Percentiles rank a stretch among this genome's conserved stretches.
These are phyloP conservation scores for Cosmopolites sordidus DNA, from an alignment of 2,888 invertebrate genomes.

Conservation along the genomic window DNA sequence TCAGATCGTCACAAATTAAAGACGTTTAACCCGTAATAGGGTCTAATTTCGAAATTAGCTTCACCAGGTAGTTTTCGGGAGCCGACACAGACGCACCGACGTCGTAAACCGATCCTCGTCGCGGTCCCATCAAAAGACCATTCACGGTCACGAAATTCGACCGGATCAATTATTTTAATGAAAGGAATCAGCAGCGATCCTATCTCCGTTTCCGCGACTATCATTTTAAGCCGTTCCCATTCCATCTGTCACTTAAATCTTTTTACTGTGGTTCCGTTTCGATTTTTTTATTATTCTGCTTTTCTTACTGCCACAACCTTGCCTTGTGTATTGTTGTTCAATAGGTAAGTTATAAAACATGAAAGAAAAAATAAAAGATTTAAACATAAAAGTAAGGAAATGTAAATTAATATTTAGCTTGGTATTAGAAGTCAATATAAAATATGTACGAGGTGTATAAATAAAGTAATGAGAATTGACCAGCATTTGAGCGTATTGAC, in stretches of 20 bases:
- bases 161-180: slow-evolving; percentile 25
- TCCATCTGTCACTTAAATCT: slow-evolving; percentile 15
- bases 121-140: slow-evolving; percentile 19
- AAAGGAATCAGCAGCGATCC: slow-evolving; percentile 18
- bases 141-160: slow-evolving; percentile 23
- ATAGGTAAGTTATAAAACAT: too few species aligned
- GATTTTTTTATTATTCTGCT: too few species aligned
- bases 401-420: too few species aligned
- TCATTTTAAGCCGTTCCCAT: slow-evolving; percentile 22
- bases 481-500: too few species aligned
- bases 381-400: too few species aligned
- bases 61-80: slow-evolving; percentile 16
- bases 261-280: background rate
- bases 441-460: too few species aligned
- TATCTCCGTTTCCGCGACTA: slow-evolving; percentile 21
- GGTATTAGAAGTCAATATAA: too few species aligned
- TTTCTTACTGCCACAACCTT: too few species aligned
- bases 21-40: background rate
- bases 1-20: background rate
- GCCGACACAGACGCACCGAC: slow-evolving; percentile 4
- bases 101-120: slow-evolving; percentile 5
- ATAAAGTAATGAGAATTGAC: too few species aligned
- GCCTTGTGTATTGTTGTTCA: too few species aligned
- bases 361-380: too few species aligned
- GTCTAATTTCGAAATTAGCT: slow-evolving; percentile 8